Conservation (phyloP, 2,888 invertebrate genomes). For the Stramonita haemastoma region DNA sequence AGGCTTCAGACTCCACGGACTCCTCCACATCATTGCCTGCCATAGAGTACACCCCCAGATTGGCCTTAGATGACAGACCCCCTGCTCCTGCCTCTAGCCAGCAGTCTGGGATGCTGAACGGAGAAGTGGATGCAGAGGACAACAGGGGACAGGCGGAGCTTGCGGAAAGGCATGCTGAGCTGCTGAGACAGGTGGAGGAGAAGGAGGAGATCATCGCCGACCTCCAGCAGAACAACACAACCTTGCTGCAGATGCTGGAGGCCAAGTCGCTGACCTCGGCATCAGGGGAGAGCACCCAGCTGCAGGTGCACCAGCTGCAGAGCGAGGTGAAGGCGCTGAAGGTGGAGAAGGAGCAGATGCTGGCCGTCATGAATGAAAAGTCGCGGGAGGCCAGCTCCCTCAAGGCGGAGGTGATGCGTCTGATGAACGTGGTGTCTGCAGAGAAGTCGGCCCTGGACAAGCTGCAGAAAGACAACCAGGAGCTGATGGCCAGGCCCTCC, state of each 20-base stretch:
- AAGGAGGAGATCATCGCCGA: slow-evolving; percentile 72
- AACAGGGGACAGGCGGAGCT: background rate
- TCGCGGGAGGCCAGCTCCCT: slow-evolving; percentile 75
- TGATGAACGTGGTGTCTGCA: slow-evolving; percentile 76
- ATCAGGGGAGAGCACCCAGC: slow-evolving; percentile 59
- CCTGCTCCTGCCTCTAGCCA: background rate
- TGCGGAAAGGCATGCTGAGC: slow-evolving; percentile 59
- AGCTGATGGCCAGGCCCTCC: slow-evolving; percentile 53
- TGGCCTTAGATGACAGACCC: background rate
- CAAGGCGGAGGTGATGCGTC: slow-evolving; percentile 75
- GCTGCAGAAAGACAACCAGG: slow-evolving; percentile 75
- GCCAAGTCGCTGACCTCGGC: slow-evolving; percentile 59
- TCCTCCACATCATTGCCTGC: slow-evolving; percentile 44
- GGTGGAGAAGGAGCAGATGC: slow-evolving; percentile 76
- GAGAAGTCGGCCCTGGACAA: slow-evolving; percentile 75
- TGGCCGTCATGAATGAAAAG: slow-evolving; percentile 77
- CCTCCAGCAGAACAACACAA: slow-evolving; percentile 70
- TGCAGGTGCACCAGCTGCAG: slow-evolving; percentile 69
- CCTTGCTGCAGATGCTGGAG: slow-evolving; percentile 71
- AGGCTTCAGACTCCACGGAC: background rate
- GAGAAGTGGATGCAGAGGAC: background rate
- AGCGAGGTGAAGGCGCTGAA: slow-evolving; percentile 68
- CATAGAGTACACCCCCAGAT: slow-evolving; percentile 51
- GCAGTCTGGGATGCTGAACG: background rate
- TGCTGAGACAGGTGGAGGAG: slow-evolving; percentile 62